phyloP scores from a whole-genome alignment of 1,140 invertebrate species.

The Solenopsis fugax region DNA sequence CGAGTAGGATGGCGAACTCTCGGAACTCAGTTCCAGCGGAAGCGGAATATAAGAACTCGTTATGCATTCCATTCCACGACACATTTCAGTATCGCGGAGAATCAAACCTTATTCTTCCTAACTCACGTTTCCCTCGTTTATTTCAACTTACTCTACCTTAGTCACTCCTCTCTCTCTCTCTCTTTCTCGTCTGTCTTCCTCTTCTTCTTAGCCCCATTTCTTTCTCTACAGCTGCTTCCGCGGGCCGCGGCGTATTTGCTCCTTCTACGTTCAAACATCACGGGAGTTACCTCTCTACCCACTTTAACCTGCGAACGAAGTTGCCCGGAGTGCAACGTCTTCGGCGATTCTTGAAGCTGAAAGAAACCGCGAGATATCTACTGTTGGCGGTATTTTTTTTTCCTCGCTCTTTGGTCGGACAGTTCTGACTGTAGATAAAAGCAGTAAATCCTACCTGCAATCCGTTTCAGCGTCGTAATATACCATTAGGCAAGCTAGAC shows the following conservation, averaged over 20 bases:
- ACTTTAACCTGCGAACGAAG: slow-evolving; percentile 50
- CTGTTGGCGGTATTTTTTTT: slow-evolving; percentile 29
- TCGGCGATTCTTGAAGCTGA: slow-evolving; percentile 31
- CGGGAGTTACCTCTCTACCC: slow-evolving; percentile 45
- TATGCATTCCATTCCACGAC: slow-evolving; percentile 47
- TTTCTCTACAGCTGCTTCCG: slow-evolving; percentile 36
- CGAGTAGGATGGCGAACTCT: slow-evolving; percentile 10
- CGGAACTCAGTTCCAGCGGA: not conserved
- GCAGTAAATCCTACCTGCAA: not conserved
- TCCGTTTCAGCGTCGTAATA: not conserved
- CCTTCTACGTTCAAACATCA: slow-evolving; percentile 53
- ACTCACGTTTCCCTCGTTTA: slow-evolving; percentile 58
- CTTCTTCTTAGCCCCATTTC: not conserved
- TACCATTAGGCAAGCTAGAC: not conserved
- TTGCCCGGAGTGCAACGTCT: slow-evolving; percentile 40
- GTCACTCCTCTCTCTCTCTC: slow-evolving; percentile 11
- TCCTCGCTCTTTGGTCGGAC: not conserved
- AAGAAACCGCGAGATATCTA: slow-evolving; percentile 23
- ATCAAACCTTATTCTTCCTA: slow-evolving; percentile 58
- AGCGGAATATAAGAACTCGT: slow-evolving; percentile 57
- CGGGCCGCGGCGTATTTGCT: slow-evolving; percentile 41
- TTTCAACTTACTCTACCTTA: slow-evolving; percentile 53
- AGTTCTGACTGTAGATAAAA: not conserved
- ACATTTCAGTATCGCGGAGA: slow-evolving; percentile 50
- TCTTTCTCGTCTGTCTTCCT: not conserved